A percentile compares a stretch with the other conserved stretches of the same genome.
Conservation (phyloP, 2,888 invertebrate species). For the Uloborus plumipes region DNA sequence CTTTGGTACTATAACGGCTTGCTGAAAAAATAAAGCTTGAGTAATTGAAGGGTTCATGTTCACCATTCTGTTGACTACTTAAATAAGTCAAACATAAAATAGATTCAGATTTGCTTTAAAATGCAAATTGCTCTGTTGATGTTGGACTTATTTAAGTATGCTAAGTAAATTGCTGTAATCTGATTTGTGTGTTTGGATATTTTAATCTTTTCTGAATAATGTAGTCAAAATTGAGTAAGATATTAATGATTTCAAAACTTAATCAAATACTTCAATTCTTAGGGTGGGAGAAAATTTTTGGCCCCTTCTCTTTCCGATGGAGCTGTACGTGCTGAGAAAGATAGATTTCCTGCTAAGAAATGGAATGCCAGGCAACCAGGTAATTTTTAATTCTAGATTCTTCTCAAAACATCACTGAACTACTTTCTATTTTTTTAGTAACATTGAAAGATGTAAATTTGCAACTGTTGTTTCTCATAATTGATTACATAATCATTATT, state of each 20-base stretch:
- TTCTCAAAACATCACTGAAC: not conserved
- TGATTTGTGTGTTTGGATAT: too few relatives aligned
- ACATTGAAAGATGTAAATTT: not conserved
- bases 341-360: conserved; percentile 70
- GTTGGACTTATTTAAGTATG: too few relatives aligned
- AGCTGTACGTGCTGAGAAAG: conserved; percentile 70
- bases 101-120: too few relatives aligned
- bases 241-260: not conserved
- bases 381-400: conserved; percentile 10
- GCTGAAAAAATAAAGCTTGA: too few relatives aligned
- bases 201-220: too few relatives aligned
- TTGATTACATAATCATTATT: not conserved
- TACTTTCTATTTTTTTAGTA: not conserved
- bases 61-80: too few relatives aligned
- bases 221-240: too few relatives aligned
- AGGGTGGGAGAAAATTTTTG: conserved; percentile 70
- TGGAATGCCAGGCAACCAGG: conserved; percentile 69
- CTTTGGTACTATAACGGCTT: too few relatives aligned
- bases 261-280: not conserved
- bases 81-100: too few relatives aligned
- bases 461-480: not conserved
- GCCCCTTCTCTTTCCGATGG: conserved; percentile 72
- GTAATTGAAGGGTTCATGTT: too few relatives aligned
- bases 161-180: too few relatives aligned
- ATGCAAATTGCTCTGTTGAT: too few relatives aligned